Evolutionary conservation across 2,113 vertebrate genomes (phyloP), one percentile per base, ranked within the genome.

Genomic region (Stictonetta naevosa): DNA sequence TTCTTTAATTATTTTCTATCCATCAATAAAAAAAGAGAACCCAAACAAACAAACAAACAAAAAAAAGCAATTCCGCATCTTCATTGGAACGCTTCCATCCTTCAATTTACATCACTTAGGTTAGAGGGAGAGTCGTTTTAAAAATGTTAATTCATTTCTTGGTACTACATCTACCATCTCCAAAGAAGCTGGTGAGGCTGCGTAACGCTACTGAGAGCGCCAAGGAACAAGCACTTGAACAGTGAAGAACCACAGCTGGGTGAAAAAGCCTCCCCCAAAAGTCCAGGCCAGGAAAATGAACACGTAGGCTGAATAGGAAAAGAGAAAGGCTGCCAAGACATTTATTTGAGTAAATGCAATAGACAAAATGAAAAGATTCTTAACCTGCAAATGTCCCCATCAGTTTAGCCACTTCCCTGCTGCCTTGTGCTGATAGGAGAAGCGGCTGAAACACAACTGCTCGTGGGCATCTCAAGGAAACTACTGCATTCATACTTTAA

Each of bases 371-470:
- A 80, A 81, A 60, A 81, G 12, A 6, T 7, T 13, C 17, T 34
- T 18, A 53, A 6, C 19, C 56, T 34, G 28, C 3, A 4, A 16
- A 22, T 10, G 25, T 6, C 40, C 55, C 21, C 50, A 9, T 2
- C 2, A 8, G 0, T 33, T 25, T 0, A 31, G 29, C 29, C 71
- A 29, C 48, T 31, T 82, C 8, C 48, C 17, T 2, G 15, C 8
- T 62, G 38, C 7, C 56, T 9, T 2, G 60, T 8, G 19, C 17
- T 10, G 25, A 3, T 11, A 3, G 13, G 40, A 50, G 62, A 31
- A 29, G 34, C 0, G 26, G 58, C 46, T 52, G 92, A 63, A 79
- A 36, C 79, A 34, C 8, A 21, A 6, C 46, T 0, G 8, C 64
- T 5, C 0, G 33, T 8, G 67, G 58, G 67, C 55, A 60, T 2